A percentile compares a stretch with the other conserved stretches of the same genome.
Conservation (phyloP, 2,113 vertebrate genomes). For the Zootoca vivipara region DNA sequence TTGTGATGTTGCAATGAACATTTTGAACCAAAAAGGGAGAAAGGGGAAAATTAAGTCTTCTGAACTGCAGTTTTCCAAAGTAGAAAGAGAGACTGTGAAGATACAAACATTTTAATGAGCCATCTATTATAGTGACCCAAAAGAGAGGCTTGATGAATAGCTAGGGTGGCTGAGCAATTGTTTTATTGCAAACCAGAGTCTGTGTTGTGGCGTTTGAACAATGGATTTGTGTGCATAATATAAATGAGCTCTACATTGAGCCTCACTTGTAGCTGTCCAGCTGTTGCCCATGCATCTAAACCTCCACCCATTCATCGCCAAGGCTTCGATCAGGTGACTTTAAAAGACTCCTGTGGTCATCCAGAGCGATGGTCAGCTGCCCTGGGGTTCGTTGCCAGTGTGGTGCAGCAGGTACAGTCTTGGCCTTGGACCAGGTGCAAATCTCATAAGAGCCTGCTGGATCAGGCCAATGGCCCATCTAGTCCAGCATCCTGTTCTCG, state of each 20-base stretch:
- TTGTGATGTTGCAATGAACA: conserved; percentile 37
- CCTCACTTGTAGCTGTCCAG: background rate
- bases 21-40: background rate
- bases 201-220: background rate
- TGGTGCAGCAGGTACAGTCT: background rate
- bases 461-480: too few relatives aligned
- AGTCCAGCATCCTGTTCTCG: too few relatives aligned
- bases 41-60: conserved; percentile 21
- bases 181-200: background rate
- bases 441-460: background rate
- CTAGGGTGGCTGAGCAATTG: background rate
- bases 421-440: background rate
- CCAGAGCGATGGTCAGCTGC: too few relatives aligned
- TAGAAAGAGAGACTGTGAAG: background rate
- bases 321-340: background rate
- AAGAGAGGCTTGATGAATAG: background rate
- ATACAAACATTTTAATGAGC: background rate
- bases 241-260: background rate
- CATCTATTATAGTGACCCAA: background rate
- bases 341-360: background rate
- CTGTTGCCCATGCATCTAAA: background rate
- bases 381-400: background rate
- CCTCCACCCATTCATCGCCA: background rate
- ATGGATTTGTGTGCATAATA: background rate
- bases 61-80: background rate